Conservation (phyloP, 2,113 vertebrate species). For the Cryptotis parvus region DNA sequence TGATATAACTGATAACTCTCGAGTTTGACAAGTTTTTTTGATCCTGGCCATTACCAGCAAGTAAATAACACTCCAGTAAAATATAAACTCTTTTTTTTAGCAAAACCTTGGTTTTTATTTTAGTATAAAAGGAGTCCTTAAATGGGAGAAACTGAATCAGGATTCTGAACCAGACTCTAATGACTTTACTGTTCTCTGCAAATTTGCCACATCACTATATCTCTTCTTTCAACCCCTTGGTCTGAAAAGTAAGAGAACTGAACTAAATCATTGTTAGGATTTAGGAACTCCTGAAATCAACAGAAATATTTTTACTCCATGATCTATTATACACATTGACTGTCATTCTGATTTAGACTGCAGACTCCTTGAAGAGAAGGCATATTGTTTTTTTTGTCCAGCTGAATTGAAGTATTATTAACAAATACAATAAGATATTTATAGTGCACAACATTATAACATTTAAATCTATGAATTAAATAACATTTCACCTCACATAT, state of each 20-base stretch:
- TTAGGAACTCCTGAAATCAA: constrained; percentile 12
- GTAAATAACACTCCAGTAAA: background rate
- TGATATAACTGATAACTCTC: background rate
- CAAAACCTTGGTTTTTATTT: background rate
- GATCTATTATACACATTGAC: background rate
- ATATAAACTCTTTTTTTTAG: background rate
- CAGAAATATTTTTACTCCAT: background rate
- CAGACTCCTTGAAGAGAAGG: background rate
- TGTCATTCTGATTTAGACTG: background rate
- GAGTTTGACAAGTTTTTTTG: background rate
- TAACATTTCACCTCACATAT: background rate
- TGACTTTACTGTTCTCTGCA: background rate
- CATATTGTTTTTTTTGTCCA: background rate
- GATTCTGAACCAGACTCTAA: background rate
- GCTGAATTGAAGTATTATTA: background rate
- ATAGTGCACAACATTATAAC: background rate
- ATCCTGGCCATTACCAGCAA: background rate
- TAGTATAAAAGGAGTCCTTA: constrained; percentile 3
- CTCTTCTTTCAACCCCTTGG: background rate
- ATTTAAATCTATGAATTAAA: background rate
- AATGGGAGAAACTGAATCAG: background rate
- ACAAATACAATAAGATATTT: constrained; percentile 15
- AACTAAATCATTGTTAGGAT: background rate
- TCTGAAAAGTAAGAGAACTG: background rate
- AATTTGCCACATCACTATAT: background rate